Evolutionary conservation across 92 coral and sea anemone species (phyloP).

Genomic region (Epizoanthus illoricatus): DNA sequence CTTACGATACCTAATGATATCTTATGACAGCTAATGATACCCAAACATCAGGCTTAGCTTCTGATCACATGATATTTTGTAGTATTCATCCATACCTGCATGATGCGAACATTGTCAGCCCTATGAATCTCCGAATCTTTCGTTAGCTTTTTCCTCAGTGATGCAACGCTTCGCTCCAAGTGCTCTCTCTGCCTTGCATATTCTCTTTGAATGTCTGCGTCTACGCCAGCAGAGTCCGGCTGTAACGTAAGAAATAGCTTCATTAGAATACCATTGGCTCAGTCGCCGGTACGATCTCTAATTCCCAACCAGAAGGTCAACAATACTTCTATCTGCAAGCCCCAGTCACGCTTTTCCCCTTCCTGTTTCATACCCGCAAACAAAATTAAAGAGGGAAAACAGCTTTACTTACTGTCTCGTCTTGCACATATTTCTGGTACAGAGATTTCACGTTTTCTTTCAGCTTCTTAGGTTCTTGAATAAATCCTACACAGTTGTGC

Average conservation of each 20-base stretch:
- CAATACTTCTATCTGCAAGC: not conserved
- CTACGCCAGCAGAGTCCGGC: conserved; percentile 96
- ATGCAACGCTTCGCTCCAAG: conserved; percentile 96
- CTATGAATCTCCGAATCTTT: conserved; percentile 99
- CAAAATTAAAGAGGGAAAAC: not conserved
- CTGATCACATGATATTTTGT: not conserved
- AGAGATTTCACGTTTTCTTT: conserved; percentile 86
- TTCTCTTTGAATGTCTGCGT: conserved; percentile 95
- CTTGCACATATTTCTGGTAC: conserved; percentile 94
- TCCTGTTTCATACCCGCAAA: not conserved
- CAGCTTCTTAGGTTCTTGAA: conserved; percentile 98
- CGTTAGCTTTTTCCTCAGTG: conserved; percentile 90
- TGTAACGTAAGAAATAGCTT: conserved; percentile 21
- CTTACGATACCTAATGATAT: not conserved
- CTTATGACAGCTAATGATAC: not conserved
- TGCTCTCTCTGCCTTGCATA: conserved; percentile 98
- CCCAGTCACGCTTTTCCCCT: not conserved
- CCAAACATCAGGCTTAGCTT: not conserved
- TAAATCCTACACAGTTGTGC: conserved; percentile 94
- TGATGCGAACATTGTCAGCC: conserved; percentile 95
- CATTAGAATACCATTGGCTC: not conserved
- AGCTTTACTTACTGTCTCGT: conserved; percentile 77
- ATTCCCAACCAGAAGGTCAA: no score
- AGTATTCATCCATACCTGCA: conserved; percentile 72
- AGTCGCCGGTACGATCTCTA: not conserved